Percentiles rank a stretch among this genome's conserved stretches.
phyloP scores from a whole-genome alignment of 92 coral and sea anemone genomes.

The Micromussa lordhowensis region DNA sequence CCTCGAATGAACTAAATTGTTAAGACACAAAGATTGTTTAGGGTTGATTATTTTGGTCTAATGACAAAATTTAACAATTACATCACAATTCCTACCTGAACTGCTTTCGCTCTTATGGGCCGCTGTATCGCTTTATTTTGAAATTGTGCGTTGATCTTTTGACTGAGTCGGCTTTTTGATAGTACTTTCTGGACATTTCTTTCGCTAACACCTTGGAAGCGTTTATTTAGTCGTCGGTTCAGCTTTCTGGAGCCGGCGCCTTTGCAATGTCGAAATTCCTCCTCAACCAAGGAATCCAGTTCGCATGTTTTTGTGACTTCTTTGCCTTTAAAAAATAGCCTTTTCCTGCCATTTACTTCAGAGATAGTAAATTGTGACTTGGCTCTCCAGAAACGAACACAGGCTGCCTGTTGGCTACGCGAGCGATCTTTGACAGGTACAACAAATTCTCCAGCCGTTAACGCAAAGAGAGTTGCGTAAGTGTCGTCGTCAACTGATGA shows the following conservation, averaged over 20 bases:
- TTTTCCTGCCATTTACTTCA: no score
- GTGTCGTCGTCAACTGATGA: slow-evolving; percentile 58
- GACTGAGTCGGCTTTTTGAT: slow-evolving; percentile 33
- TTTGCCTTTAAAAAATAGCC: no score
- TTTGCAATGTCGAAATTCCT: no score
- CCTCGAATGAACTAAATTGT: no score
- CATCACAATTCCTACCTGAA: slow-evolving; percentile 47
- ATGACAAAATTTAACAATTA: slow-evolving; percentile 22
- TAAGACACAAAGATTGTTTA: slow-evolving; percentile 11
- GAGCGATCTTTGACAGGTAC: slow-evolving; percentile 36
- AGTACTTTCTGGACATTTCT: slow-evolving; percentile 19
- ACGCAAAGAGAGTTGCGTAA: slow-evolving; percentile 4
- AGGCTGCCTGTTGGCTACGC: slow-evolving; percentile 33
- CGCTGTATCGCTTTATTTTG: slow-evolving; percentile 36
- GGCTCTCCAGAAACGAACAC: slow-evolving; percentile 52
- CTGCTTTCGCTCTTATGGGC: slow-evolving; percentile 38
- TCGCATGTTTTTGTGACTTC: no score
- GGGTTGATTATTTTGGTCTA: slow-evolving; percentile 21
- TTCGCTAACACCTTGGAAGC: slow-evolving; percentile 30
- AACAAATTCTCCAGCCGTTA: slow-evolving; percentile 24
- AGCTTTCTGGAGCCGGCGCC: no score
- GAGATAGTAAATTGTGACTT: no score
- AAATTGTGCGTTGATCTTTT: slow-evolving; percentile 39
- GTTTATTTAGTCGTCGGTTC: slow-evolving; percentile 18
- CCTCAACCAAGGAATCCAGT: no score